Percentiles rank a stretch among this genome's conserved stretches.
Conservation (phyloP, 2,888 invertebrate species). For the Tortrix viridana region DNA sequence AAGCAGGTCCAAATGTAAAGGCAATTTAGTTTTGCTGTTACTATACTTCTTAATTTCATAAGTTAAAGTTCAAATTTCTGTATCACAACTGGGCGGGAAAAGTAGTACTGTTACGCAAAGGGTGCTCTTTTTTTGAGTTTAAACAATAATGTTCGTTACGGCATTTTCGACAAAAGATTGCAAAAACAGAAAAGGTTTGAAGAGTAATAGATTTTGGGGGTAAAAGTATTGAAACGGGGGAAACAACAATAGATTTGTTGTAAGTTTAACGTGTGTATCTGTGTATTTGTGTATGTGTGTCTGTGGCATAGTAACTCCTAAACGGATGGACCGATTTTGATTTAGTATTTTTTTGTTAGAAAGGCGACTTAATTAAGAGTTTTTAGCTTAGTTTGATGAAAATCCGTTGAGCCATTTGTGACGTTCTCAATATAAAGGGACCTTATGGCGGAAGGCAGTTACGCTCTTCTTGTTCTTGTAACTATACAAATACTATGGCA, state of each 20-base stretch:
- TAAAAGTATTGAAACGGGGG: background rate
- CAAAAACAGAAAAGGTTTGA: background rate
- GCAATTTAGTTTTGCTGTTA: conserved; percentile 39
- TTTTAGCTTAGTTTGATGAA: too few species aligned
- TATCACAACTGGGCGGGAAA: conserved; percentile 26
- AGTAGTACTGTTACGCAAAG: conserved; percentile 61
- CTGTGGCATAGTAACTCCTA: too few species aligned
- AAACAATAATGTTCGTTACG: conserved; percentile 22
- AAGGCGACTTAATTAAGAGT: too few species aligned
- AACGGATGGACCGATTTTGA: too few species aligned
- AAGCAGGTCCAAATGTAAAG: conserved; percentile 51
- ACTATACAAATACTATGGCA: too few species aligned
- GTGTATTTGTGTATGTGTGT: too few species aligned
- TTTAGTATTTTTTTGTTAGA: too few species aligned
- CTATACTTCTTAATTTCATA: conserved; percentile 7
- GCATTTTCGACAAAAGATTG: background rate
- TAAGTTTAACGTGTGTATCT: too few species aligned
- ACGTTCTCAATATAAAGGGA: too few species aligned
- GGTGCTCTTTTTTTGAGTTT: conserved; percentile 42
- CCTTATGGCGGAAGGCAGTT: too few species aligned
- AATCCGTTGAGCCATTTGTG: too few species aligned
- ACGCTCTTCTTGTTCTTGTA: too few species aligned
- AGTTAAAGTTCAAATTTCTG: conserved; percentile 5
- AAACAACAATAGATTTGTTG: background rate
- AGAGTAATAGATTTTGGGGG: background rate